Evolutionary conservation across 2,888 invertebrate species (phyloP).

Genomic region (Pseudococcus viburni): DNA sequence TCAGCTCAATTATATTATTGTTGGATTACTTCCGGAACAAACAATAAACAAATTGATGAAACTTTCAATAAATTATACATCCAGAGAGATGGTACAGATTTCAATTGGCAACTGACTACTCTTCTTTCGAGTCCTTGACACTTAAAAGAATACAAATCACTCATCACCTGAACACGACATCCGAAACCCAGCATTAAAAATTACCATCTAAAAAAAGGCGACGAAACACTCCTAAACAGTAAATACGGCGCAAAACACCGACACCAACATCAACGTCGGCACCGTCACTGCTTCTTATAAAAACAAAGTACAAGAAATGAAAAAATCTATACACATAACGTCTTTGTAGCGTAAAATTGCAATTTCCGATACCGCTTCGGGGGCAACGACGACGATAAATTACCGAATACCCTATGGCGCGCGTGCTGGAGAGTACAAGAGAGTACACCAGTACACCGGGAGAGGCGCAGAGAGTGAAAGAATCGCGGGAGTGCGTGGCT

Average conservation of each 20-base stretch:
- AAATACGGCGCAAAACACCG: neutral
- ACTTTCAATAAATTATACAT: too few species aligned
- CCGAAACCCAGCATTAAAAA: neutral
- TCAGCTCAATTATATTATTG: too few species aligned
- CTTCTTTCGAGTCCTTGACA: neutral
- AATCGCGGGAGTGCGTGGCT: slow-evolving; percentile 12
- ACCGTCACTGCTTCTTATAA: neutral
- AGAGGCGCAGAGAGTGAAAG: neutral
- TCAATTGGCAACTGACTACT: too few species aligned
- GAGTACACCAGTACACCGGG: neutral
- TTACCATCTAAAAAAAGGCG: neutral
- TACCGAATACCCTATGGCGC: slow-evolving; percentile 53
- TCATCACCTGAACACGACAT: too few species aligned
- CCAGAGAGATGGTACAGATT: too few species aligned
- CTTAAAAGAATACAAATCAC: neutral
- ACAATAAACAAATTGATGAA: too few species aligned
- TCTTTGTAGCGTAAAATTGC: slow-evolving; percentile 47
- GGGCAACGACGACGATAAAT: slow-evolving; percentile 54
- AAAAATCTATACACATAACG: slow-evolving; percentile 14
- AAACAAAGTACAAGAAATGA: neutral
- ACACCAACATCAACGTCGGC: neutral
- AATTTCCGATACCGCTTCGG: slow-evolving; percentile 38
- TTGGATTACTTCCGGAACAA: too few species aligned
- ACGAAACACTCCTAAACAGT: neutral
- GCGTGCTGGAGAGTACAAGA: slow-evolving; percentile 30